Base-by-base conservation (phyloP, 2,888 invertebrate species). In the Megalurothrips usitatus region DNA sequence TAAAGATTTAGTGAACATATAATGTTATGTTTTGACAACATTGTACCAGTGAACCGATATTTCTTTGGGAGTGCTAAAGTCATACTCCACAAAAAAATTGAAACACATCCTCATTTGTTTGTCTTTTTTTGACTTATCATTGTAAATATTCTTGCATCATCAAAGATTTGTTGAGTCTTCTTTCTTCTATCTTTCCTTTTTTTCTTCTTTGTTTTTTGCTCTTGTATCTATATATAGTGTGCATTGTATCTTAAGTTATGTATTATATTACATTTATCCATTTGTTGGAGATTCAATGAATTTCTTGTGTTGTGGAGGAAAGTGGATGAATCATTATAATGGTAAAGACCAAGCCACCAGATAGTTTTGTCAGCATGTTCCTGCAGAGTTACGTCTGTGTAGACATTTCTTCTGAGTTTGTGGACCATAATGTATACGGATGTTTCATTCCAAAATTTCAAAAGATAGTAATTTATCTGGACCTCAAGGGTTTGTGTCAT, bases 361-460 rank as follows among this genome's bases (percentile, higher is more conserved):
- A 43, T 43, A 43, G 34, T 43, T 43, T 2, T 43, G 34, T 43
- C 34, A 43, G 34, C 34, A 43, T 4, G 34, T 43, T 43, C 34
- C n/a, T n/a, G n/a, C n/a, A 43, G 34, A 43, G 34, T 43, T n/a
- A n/a, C n/a, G n/a, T n/a, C n/a, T 43, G 34, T 43, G 34, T 43
- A 43, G 34, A 43, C 34, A 43, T 43, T 43, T 43, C 6, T 80
- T 17, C 14, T 23, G 68, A 68, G 68, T 23, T 75, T 26, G 68
- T 75, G 68, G 68, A 75, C 68, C 68, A 75, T 26, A 75, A 26
- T 75, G 68, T 75, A 75, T 75, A 26, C 26, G 12, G 23, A 75
- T 75, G 26, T 75, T 12, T 75, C 68, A n/a, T 63, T 19, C 63
- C 14, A 52, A 58, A 58, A 58, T 58, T 58, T 58, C 17, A 19